These are phyloP conservation scores for Lasioglossum oenotherae DNA, from an alignment of 2,888 invertebrate species.

Conservation along the genomic window DNA sequence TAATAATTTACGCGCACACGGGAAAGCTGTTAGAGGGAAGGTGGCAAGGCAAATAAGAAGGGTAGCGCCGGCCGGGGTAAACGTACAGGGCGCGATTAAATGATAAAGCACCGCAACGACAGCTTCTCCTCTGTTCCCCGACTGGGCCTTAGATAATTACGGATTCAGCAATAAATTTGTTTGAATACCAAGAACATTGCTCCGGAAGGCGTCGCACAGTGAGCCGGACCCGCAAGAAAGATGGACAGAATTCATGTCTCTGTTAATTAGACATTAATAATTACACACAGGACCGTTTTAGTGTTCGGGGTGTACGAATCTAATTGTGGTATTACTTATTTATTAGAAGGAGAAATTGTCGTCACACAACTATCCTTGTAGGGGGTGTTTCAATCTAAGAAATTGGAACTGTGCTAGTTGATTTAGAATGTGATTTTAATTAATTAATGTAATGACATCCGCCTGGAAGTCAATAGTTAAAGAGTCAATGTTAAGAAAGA, in stretches of 20 bases:
- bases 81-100: conserved; percentile 13
- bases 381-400: not conserved
- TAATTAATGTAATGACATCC: not conserved
- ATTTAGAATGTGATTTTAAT: not conserved
- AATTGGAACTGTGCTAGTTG: not conserved
- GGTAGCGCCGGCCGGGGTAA: conserved; percentile 11
- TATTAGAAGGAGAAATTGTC: not conserved
- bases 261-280: too few species aligned
- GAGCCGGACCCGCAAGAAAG: not conserved
- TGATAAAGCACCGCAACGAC: not conserved
- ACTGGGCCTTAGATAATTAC: not conserved
- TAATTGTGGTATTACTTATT: too few species aligned
- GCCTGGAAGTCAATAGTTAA: not conserved
- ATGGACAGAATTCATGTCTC: not conserved
- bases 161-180: not conserved
- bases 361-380: not conserved
- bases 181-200: not conserved
- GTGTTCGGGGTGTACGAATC: not conserved
- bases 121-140: not conserved
- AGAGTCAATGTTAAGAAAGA: not conserved
- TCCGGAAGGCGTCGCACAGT: not conserved
- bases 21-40: conserved; percentile 55
- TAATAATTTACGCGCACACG: conserved; percentile 73
- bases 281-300: not conserved
- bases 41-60: conserved; percentile 40